These are phyloP conservation scores for Scomberomorus guttatus DNA, from an alignment of 2,797 vertebrate genomes.

Conservation along the genomic window DNA sequence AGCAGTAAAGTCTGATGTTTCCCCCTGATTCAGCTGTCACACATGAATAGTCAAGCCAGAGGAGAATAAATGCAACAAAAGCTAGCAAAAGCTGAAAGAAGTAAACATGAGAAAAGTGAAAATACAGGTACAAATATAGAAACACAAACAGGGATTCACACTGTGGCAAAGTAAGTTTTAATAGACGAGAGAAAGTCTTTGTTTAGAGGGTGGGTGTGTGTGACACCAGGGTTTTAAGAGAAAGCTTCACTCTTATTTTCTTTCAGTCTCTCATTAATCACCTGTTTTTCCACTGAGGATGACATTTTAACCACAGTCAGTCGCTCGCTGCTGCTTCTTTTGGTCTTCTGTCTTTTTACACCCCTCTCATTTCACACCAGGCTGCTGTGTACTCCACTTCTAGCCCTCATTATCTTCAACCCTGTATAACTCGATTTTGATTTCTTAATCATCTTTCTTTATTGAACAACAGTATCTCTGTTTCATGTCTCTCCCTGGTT, in stretches of 20 bases:
- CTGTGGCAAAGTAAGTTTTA: neutral
- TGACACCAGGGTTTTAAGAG: no score
- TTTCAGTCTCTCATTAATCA: no score
- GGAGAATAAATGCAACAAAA: conserved; percentile 31
- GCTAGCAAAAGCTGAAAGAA: conserved; percentile 15
- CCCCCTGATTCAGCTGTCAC: conserved; percentile 49
- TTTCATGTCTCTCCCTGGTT: conserved; percentile 12
- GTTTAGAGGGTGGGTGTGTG: no score
- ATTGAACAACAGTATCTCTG: neutral
- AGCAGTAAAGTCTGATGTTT: conserved; percentile 37
- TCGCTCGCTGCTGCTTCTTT: no score
- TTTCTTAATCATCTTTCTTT: neutral
- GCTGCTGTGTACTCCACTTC: neutral
- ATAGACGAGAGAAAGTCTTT: neutral
- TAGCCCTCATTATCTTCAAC: neutral
- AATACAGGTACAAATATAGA: conserved; percentile 13
- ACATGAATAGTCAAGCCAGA: conserved; percentile 28
- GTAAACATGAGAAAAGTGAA: conserved; percentile 35
- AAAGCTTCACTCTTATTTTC: no score
- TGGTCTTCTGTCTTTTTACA: no score
- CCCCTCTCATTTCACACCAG: neutral
- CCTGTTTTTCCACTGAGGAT: no score
- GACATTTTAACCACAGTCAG: no score
- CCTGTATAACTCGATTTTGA: conserved; percentile 11
- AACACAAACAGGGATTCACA: neutral